Percentiles rank a stretch among this genome's conserved stretches.
phyloP scores from a whole-genome alignment of 2,888 invertebrate species.

The Fragum sueziense region DNA sequence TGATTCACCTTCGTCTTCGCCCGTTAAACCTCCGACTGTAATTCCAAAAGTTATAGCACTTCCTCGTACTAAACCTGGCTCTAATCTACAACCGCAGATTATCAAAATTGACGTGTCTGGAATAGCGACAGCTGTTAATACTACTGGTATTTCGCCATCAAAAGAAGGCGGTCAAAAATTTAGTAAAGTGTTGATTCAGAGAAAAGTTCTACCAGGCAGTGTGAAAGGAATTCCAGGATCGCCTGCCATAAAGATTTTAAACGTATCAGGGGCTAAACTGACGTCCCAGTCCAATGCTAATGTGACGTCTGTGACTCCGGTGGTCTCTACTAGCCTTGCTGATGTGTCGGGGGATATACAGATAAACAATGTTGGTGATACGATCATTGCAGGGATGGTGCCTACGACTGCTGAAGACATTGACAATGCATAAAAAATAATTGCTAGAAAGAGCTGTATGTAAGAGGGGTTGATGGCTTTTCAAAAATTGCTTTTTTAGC shows the following conservation, averaged over 20 bases:
- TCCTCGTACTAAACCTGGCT: not conserved
- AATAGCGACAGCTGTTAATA: not conserved
- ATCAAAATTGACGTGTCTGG: not conserved
- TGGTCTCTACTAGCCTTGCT: slow-evolving; percentile 1
- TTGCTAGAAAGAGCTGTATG: no score
- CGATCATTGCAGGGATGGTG: slow-evolving; percentile 12
- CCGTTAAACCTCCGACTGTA: not conserved
- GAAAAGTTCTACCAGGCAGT: slow-evolving; percentile 2
- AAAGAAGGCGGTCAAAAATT: slow-evolving; percentile 1
- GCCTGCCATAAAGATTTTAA: not conserved
- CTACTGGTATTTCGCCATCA: not conserved
- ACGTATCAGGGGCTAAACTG: not conserved
- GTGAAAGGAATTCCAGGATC: not conserved
- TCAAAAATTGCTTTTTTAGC: no score
- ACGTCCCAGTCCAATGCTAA: not conserved
- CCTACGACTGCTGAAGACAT: slow-evolving; percentile 16
- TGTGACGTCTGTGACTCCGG: not conserved
- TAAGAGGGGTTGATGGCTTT: no score
- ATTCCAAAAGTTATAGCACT: not conserved
- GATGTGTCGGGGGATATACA: not conserved
- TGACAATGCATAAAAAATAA: not conserved
- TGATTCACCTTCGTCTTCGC: not conserved
- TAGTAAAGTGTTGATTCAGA: slow-evolving; percentile 3
- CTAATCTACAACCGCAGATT: not conserved
- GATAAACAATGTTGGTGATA: not conserved